These are phyloP conservation scores for Sandelia bainsii DNA, from an alignment of 2,797 vertebrate genomes.

Conservation along the genomic window DNA sequence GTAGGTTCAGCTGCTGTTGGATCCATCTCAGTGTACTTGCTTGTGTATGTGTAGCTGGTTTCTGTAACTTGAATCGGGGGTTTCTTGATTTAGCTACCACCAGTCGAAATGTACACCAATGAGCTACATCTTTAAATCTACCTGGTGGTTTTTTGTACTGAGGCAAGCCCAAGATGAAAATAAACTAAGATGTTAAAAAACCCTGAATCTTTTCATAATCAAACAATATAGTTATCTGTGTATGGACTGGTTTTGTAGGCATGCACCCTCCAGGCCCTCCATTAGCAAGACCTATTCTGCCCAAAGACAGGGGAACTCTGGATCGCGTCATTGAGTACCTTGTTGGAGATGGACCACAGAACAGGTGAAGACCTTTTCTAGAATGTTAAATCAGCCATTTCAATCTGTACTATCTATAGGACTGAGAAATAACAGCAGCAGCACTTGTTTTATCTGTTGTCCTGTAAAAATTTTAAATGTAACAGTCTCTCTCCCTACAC, in stretches of 20 bases:
- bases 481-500: conserved; percentile 1
- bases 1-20: conserved; percentile 77
- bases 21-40: not conserved
- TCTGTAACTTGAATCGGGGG: not conserved
- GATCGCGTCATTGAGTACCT: conserved; percentile 96
- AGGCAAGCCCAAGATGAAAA: not conserved
- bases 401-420: not conserved
- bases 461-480: not conserved
- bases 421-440: not conserved
- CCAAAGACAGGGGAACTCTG: conserved; percentile 91
- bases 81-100: not conserved
- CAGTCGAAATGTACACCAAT: not conserved
- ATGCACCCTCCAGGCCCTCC: conserved; percentile 95
- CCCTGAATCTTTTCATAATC: not conserved
- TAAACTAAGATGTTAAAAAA: conserved; percentile 7
- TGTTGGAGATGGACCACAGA: conserved; percentile 97
- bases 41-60: not conserved
- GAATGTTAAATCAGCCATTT: not conserved
- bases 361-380: conserved; percentile 85
- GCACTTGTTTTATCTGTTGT: not conserved
- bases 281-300: conserved; percentile 92
- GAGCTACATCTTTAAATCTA: too few relatives aligned
- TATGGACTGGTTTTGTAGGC: conserved; percentile 77
- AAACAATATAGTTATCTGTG: not conserved
- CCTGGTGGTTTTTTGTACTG: not conserved